A percentile compares a stretch with the other conserved stretches of the same genome.
These are phyloP conservation scores for Drosophila nr. medialis DNA, from an alignment of 2,888 invertebrate species.

Conservation along the genomic window DNA sequence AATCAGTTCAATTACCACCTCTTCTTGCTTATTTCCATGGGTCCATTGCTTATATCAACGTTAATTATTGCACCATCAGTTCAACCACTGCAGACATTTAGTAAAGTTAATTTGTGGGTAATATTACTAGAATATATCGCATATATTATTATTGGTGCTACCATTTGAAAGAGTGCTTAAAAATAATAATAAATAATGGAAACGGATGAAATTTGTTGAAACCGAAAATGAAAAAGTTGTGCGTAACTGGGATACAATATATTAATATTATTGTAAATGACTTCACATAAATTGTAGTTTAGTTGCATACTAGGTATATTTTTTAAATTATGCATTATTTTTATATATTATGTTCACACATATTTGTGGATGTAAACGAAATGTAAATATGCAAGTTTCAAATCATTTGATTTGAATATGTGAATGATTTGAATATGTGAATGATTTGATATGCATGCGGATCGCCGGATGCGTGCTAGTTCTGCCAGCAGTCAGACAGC, in stretches of 20 bases:
- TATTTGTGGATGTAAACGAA: not conserved
- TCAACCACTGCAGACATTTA: not conserved
- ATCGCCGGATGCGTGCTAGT: constrained; percentile 20
- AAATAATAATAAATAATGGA: too few species aligned
- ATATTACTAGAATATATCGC: not conserved
- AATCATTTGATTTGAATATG: constrained; percentile 25
- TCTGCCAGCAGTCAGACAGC: not conserved
- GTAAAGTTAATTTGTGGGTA: not conserved
- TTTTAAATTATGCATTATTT: not conserved
- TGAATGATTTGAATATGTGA: constrained; percentile 44
- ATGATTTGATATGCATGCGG: constrained; percentile 29
- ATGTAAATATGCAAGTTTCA: constrained; percentile 16
- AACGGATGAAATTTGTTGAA: too few species aligned
- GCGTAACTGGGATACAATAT: too few species aligned
- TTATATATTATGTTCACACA: constrained; percentile 4
- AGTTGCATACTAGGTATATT: not conserved
- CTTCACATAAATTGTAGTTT: not conserved
- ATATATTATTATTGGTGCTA: not conserved
- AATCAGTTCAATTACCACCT: constrained; percentile 42
- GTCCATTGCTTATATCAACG: constrained; percentile 24
- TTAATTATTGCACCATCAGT: constrained; percentile 29
- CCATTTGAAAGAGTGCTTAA: not conserved
- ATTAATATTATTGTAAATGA: not conserved
- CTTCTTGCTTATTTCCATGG: constrained; percentile 38
- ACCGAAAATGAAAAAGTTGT: too few species aligned